Base-by-base conservation (phyloP, 37 sponge, comb jelly and placozoan genomes). In the Hexactinellida sp. region DNA sequence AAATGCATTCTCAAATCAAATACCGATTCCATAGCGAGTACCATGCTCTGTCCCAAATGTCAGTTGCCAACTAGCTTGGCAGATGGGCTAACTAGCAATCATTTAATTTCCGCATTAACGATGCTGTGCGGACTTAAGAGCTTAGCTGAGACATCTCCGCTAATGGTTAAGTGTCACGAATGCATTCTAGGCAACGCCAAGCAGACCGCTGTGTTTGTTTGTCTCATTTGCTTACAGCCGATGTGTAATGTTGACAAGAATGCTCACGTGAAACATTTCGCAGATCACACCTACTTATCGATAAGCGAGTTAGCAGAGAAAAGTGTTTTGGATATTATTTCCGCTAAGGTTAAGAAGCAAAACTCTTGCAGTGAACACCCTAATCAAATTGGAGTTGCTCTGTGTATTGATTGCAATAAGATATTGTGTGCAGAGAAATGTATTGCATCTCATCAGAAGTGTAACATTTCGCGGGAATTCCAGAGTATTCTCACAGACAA, bases 201-300 rank as follows among this genome's bases (percentile, higher is more conserved):
- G 30, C 76, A 63, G 76, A 7, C 30, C 25, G 76, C 76, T 25
- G 76, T 63, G 3, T 63, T 7, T 28, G 34, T 63, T 63, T 63
- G 76, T 63, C 1, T 63, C 13, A 28, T 63, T 63, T 63, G 76
- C 13, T 63, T 63, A 28, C 76, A 63, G 13, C 76, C 76, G 13
- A 63, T 63, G 76, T 63, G 76, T 63, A 63, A 63, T 63, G 76
- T 63, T 23, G 76, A 63, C 34, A 63, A 63, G 30, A 63, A 63
- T n/a, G 76, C 76, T 25, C 76, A 63, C 34, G 30, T n/a, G 30
- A 63, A 63, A 63, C 76, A 63, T n/a, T 63, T 63, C 76, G 30
- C 30, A 23, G 76, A 63, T 63, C 76, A 63, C 76, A 21, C 76
- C 21, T 63, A 63, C 34, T 3, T 63, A 32, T 25, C 76, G 5